These are phyloP conservation scores for Papilio machaon DNA, from an alignment of 1,140 invertebrate species.

Conservation along the genomic window DNA sequence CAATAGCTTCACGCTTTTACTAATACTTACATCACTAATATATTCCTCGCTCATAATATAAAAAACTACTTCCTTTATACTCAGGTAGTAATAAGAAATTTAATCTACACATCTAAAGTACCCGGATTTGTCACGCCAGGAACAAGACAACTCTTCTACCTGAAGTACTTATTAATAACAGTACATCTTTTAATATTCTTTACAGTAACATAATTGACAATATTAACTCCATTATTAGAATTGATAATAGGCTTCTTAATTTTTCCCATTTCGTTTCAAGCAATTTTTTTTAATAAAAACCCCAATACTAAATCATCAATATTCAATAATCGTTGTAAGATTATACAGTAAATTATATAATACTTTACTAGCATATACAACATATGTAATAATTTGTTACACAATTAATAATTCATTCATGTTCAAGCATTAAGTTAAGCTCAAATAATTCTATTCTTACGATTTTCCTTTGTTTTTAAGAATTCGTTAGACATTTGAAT, in stretches of 20 bases:
- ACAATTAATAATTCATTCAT: not conserved
- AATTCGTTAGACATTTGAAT: not conserved
- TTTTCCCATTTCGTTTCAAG: not conserved
- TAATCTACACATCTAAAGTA: not conserved
- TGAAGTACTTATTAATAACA: not conserved
- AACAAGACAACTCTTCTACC: not conserved
- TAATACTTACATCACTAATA: slow-evolving; percentile 24
- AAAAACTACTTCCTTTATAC: not conserved
- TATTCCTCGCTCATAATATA: slow-evolving; percentile 19
- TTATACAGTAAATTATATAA: not conserved
- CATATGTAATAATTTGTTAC: not conserved
- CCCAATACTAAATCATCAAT: not conserved
- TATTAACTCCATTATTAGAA: too few species aligned
- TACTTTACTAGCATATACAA: not conserved
- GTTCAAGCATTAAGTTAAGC: slow-evolving; percentile 1
- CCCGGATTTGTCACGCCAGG: not conserved
- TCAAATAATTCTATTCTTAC: slow-evolving; percentile 11
- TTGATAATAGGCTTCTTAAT: not conserved
- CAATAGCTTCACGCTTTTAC: slow-evolving; percentile 20
- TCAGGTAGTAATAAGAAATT: not conserved
- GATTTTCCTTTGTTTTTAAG: not conserved
- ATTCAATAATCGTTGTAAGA: not conserved
- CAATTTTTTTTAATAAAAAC: not conserved
- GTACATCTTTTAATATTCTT: too few species aligned
- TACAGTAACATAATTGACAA: too few species aligned